A percentile compares a stretch with the other conserved stretches of the same genome.
Evolutionary conservation across 1,140 invertebrate genomes (phyloP).

Genomic region (Ptiloglossa arizonensis): DNA sequence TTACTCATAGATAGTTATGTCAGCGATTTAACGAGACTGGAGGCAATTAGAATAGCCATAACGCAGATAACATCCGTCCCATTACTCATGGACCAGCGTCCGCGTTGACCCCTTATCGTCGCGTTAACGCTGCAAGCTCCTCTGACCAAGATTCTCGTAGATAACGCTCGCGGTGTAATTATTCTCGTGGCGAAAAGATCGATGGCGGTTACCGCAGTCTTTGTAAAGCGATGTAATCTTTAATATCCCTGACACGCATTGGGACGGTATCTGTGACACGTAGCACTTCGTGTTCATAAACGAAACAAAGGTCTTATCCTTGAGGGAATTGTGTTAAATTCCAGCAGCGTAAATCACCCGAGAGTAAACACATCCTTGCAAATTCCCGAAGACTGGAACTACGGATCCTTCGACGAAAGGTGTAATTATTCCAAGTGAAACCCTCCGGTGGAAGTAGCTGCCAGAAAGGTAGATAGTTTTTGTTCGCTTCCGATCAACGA

Average conservation of each 20-base stretch:
- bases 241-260: not conserved
- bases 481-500: too few relatives aligned
- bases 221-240: not conserved
- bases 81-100: not conserved
- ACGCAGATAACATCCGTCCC: not conserved
- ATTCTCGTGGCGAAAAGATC: not conserved
- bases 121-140: not conserved
- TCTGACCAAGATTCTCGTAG: not conserved
- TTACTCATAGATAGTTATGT: conserved; percentile 4
- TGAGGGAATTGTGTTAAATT: too few relatives aligned
- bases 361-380: too few relatives aligned
- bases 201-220: not conserved
- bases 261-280: not conserved
- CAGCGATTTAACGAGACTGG: not conserved
- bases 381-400: too few relatives aligned
- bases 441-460: too few relatives aligned
- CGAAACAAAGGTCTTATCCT: too few relatives aligned
- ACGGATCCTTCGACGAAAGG: too few relatives aligned
- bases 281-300: too few relatives aligned
- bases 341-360: too few relatives aligned
- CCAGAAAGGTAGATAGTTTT: too few relatives aligned
- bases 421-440: too few relatives aligned
- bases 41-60: conserved; percentile 2
- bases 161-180: not conserved
- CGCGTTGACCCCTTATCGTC: not conserved